phyloP scores from a whole-genome alignment of 2,113 vertebrate genomes.

The Mellivora capensis region DNA sequence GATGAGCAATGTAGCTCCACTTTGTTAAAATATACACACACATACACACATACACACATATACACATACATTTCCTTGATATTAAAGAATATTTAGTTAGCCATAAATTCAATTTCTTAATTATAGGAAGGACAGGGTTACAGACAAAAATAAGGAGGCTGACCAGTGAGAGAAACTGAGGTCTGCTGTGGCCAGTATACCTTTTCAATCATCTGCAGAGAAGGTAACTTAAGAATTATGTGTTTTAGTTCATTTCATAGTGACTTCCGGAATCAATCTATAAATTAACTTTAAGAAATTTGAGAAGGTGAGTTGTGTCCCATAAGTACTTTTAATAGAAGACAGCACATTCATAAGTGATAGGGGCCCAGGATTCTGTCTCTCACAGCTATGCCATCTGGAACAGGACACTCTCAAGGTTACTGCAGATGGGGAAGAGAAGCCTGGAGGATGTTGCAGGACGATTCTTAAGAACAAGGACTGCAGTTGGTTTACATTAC shows the following conservation, averaged over 20 bases:
- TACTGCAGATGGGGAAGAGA: not conserved
- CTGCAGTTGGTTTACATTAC: not conserved
- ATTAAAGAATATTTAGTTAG: not conserved
- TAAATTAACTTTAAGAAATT: not conserved
- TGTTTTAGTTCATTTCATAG: not conserved
- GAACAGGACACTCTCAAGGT: not conserved
- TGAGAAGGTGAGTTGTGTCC: not conserved
- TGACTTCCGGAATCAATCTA: not conserved
- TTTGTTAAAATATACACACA: not conserved
- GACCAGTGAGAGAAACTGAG: not conserved
- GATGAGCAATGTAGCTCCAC: not conserved
- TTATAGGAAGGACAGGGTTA: not conserved
- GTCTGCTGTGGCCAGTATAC: not conserved
- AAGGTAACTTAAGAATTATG: not conserved
- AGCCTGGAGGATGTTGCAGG: not conserved
- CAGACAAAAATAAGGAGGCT: not conserved
- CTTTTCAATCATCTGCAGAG: not conserved
- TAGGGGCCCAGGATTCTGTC: not conserved
- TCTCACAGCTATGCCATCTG: not conserved
- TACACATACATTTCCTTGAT: not conserved
- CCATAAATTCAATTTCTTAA: not conserved
- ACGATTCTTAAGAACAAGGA: not conserved
- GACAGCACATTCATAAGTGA: not conserved
- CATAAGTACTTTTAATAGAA: not conserved
- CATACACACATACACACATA: not conserved